Evolutionary conservation across 2,113 vertebrate genomes (phyloP), one percentile per base, ranked within the genome.

Genomic region (Neogobius melanostomus): DNA sequence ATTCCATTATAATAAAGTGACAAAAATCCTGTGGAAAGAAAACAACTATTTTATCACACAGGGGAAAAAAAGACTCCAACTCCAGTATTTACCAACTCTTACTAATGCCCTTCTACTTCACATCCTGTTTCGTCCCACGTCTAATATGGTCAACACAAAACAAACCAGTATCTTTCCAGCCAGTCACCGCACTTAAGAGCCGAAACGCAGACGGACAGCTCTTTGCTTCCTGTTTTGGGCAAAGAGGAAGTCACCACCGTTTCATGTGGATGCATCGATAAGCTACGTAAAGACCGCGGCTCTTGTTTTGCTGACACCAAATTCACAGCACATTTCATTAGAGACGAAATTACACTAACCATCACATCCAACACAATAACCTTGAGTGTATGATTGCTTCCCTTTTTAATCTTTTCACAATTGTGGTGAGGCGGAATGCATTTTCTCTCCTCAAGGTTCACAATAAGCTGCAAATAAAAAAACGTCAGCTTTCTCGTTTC

Each of bases 401-500:
- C 66, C 36, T 7, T 74, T 82, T 60, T 59, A 45, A 71, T 64
- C 52, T 16, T 48, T 62, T 56, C 12, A 42, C 78, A 66, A 64
- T 14, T 59, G 28, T 11, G 6, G 21, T 36, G 28, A 70, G 17
- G 66, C 56, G 46, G 16, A 12, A 11, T 54, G 62, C 6, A 44
- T 68, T 61, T 62, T 76, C 61, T 60, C 43, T 49, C 16, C 16
- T 60, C 21, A n/a, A 69, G 14, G 71, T 69, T 76, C 44, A 71
- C 73, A 84, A 68, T 46, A 67, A 71, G 65, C 64, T 57, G 16
- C 42, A 70, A 64, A 79, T 12, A 61, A 8, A 60, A 73, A 11
- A 72, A 5, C 67, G 44, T 57, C 69, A 70, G 49, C 68, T 65
- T 83, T 74, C 67, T 68, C 72, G 71, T 82, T 64, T 76, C 78